Evolutionary conservation across 2,797 vertebrate genomes (phyloP).

Genomic region (Okamejei kenojei): DNA sequence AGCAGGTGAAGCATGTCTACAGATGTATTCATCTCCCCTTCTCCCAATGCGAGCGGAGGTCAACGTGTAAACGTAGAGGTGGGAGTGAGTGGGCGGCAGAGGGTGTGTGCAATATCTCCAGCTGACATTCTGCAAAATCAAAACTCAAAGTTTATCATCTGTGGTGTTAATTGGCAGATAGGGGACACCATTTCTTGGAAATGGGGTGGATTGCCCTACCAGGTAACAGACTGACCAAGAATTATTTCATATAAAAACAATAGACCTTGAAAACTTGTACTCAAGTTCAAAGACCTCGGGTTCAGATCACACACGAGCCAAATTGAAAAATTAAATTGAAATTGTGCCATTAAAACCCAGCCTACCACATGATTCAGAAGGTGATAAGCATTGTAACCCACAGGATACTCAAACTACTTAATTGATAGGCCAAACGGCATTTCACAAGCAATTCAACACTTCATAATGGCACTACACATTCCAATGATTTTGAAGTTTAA

Average conservation of each 20-base stretch:
- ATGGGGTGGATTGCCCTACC: background rate
- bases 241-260: background rate
- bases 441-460: conserved; percentile 29
- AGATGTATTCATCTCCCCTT: background rate
- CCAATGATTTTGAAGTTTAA: background rate
- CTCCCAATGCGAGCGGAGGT: background rate
- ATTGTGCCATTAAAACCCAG: background rate
- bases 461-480: background rate
- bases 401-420: background rate
- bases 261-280: background rate
- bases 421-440: background rate
- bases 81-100: background rate
- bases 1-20: background rate
- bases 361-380: background rate
- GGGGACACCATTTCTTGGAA: background rate
- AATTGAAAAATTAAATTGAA: conserved; percentile 18
- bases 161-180: background rate
- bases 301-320: background rate
- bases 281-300: conserved; percentile 5
- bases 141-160: background rate
- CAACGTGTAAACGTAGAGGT: background rate
- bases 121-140: conserved; percentile 1
- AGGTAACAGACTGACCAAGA: background rate
- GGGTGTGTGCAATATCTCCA: background rate
- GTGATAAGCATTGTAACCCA: conserved; percentile 31